Percentiles rank a stretch among this genome's conserved stretches.
These are phyloP conservation scores for Microcaecilia unicolor DNA, from an alignment of 2,797 vertebrate species.

Conservation along the genomic window DNA sequence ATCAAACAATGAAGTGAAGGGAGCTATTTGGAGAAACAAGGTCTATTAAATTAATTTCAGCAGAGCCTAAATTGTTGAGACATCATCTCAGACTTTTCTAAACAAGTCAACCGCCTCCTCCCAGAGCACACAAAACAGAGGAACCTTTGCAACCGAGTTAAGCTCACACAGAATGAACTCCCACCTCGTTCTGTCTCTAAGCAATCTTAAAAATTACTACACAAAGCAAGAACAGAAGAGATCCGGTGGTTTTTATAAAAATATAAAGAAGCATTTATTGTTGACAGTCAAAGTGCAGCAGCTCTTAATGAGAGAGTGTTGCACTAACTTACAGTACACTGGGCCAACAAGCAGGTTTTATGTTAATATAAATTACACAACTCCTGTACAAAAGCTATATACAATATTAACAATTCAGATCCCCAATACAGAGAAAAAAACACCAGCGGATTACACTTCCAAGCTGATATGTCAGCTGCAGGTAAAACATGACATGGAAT, in stretches of 20 bases:
- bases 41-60: too few relatives aligned
- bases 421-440: not conserved
- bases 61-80: too few relatives aligned
- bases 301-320: not conserved
- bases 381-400: not conserved
- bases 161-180: too few relatives aligned
- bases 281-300: not conserved
- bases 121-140: too few relatives aligned
- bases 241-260: not conserved
- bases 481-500: not conserved
- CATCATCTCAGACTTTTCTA: too few relatives aligned
- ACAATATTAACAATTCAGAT: not conserved
- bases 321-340: fast-evolving
- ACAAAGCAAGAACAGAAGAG: not conserved
- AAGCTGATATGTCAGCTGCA: fast-evolving
- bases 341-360: not conserved
- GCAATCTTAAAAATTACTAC: too few relatives aligned
- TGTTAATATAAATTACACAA: fast-evolving
- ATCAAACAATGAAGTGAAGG: too few relatives aligned
- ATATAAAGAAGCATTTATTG: conserved; percentile 18
- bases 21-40: too few relatives aligned
- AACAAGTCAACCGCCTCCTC: too few relatives aligned
- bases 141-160: too few relatives aligned
- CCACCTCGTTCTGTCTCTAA: too few relatives aligned
- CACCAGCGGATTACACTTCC: not conserved